Percentiles rank a stretch among this genome's conserved stretches.
Conservation (phyloP, 2,113 vertebrate genomes). For the Myanophis thanlyinensis region DNA sequence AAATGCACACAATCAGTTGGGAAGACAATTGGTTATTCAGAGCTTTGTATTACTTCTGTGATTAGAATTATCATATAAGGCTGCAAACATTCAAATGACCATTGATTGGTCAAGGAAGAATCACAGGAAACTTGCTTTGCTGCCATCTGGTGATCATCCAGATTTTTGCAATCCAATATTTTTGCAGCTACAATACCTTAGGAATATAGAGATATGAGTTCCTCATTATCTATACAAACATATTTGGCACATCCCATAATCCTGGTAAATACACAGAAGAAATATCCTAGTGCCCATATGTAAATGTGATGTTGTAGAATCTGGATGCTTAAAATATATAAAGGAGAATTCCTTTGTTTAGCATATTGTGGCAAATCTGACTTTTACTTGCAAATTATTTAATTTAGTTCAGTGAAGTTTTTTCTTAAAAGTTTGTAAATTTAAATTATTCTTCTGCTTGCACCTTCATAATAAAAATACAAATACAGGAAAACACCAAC, state of each 20-base stretch:
- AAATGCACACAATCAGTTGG: not conserved
- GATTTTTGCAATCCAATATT: not conserved
- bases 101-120: not conserved
- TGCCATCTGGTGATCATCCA: not conserved
- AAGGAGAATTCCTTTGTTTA: not conserved
- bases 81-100: not conserved
- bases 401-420: slow-evolving; percentile 44
- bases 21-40: not conserved
- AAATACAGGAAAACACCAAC: not conserved
- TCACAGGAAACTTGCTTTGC: not conserved
- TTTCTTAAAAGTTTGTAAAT: slow-evolving; percentile 32
- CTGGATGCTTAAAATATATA: not conserved
- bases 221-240: not conserved
- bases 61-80: not conserved
- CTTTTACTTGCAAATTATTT: slow-evolving; percentile 25
- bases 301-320: not conserved
- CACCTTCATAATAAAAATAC: not conserved
- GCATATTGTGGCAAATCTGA: not conserved
- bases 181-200: not conserved
- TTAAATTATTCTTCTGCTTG: slow-evolving; percentile 36
- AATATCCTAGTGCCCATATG: not conserved
- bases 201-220: not conserved
- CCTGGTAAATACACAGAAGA: not conserved
- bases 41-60: not conserved
- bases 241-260: not conserved